Evolutionary conservation across 2,797 vertebrate species (phyloP).

Genomic region (Lithobates sylvaticus): DNA sequence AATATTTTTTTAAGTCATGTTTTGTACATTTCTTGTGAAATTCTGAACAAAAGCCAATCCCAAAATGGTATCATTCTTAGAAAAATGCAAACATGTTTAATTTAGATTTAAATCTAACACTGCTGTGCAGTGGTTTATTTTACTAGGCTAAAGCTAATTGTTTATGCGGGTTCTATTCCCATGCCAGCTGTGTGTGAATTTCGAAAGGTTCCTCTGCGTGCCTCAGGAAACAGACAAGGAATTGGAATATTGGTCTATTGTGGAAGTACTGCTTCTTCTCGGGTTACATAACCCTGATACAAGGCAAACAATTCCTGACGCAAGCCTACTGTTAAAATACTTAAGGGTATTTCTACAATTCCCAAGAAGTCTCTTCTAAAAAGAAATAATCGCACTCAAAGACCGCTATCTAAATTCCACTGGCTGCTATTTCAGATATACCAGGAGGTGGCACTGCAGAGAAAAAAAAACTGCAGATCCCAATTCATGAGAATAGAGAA

Average conservation of each 20-base stretch:
- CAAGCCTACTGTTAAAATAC: too few species aligned
- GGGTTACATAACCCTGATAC: too few species aligned
- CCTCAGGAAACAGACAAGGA: slow-evolving; percentile 14
- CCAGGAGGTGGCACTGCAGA: too few species aligned
- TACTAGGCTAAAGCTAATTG: slow-evolving; percentile 40
- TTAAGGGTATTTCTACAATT: too few species aligned
- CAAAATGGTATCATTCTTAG: slow-evolving; percentile 23
- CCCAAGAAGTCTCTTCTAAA: too few species aligned
- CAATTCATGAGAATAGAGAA: too few species aligned
- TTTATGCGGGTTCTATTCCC: slow-evolving; percentile 47
- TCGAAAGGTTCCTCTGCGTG: neutral
- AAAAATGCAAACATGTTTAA: slow-evolving; percentile 47
- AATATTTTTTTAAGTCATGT: neutral
- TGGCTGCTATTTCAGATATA: too few species aligned
- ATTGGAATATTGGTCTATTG: neutral
- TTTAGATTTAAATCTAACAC: slow-evolving; percentile 51
- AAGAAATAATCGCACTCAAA: too few species aligned
- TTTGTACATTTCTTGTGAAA: slow-evolving; percentile 8
- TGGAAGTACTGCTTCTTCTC: too few species aligned
- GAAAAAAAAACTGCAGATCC: too few species aligned
- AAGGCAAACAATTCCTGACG: too few species aligned
- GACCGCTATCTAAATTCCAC: too few species aligned
- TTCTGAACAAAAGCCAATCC: slow-evolving; percentile 28
- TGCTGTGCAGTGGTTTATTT: slow-evolving; percentile 45
- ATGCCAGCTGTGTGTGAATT: slow-evolving; percentile 41